Evolutionary conservation across 2,888 invertebrate genomes (phyloP).

Genomic region (Eupithecia dodoneata): DNA sequence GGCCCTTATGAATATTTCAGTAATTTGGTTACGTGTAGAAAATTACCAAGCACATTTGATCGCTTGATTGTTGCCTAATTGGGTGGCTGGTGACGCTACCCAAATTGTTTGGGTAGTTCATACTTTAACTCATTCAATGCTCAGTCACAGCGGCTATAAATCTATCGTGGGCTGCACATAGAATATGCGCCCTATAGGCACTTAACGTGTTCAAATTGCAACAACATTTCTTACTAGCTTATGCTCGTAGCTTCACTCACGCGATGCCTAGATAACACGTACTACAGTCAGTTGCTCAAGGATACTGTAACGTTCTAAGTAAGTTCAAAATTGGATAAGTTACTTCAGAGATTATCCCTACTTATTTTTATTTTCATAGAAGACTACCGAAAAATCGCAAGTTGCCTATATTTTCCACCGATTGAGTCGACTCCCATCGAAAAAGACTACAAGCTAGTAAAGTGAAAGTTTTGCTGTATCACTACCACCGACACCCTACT

Average conservation of each 20-base stretch:
- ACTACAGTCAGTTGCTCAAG: no score
- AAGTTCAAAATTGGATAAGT: no score
- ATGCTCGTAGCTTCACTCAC: no score
- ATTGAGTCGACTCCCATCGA: constrained; percentile 35
- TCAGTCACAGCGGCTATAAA: not conserved
- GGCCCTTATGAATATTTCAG: not conserved
- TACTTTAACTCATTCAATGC: not conserved
- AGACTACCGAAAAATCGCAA: not conserved
- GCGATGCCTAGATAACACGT: no score
- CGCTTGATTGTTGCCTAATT: not conserved
- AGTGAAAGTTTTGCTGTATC: constrained; percentile 63
- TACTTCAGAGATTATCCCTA: not conserved
- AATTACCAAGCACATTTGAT: not conserved
- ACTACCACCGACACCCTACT: constrained; percentile 47
- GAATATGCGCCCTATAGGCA: no score
- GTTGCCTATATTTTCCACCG: not conserved
- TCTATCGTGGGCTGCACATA: no score
- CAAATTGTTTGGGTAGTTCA: not conserved
- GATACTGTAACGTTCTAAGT: no score
- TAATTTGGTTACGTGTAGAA: not conserved
- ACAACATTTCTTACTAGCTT: not conserved
- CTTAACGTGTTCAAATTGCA: not conserved
- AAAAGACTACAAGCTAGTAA: constrained; percentile 52
- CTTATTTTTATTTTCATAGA: not conserved
- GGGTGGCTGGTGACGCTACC: no score